Percentiles rank a stretch among this genome's conserved stretches.
Evolutionary conservation across 2,113 vertebrate species (phyloP).

Genomic region (Periophthalmus modestus): DNA sequence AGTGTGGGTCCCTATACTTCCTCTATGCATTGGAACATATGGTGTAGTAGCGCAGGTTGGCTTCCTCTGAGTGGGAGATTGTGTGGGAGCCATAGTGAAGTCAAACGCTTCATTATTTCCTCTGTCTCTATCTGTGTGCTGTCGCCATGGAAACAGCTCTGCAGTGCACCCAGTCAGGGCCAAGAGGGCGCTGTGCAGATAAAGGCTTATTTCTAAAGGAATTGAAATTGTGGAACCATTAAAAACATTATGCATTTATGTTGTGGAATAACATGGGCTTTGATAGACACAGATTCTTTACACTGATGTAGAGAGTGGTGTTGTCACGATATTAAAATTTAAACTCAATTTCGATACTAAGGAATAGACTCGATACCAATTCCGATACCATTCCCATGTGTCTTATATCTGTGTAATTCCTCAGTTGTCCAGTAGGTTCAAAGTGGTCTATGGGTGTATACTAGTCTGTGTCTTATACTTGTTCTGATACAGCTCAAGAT

Average conservation of each 20-base stretch:
- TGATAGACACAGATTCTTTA: too few species aligned
- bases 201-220: background rate
- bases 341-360: too few species aligned
- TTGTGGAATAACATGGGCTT: too few species aligned
- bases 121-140: slow-evolving; percentile 34
- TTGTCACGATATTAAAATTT: too few species aligned
- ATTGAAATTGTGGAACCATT: background rate
- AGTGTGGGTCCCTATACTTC: background rate
- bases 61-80: slow-evolving; percentile 17
- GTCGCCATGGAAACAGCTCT: slow-evolving; percentile 62
- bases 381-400: too few species aligned
- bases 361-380: too few species aligned
- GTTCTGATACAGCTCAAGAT: too few species aligned
- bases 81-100: slow-evolving; percentile 17
- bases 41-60: background rate
- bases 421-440: too few species aligned
- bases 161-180: slow-evolving; percentile 55
- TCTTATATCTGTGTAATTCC: too few species aligned
- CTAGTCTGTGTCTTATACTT: too few species aligned
- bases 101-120: slow-evolving; percentile 16
- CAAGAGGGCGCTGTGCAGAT: slow-evolving; percentile 25
- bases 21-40: background rate
- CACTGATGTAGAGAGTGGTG: too few species aligned
- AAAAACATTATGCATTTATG: background rate
- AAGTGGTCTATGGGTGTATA: too few species aligned